Evolutionary conservation across 30 jellyfish, hydroid and myxozoan genomes (phyloP).

Genomic region (Hydractinia echinata): DNA sequence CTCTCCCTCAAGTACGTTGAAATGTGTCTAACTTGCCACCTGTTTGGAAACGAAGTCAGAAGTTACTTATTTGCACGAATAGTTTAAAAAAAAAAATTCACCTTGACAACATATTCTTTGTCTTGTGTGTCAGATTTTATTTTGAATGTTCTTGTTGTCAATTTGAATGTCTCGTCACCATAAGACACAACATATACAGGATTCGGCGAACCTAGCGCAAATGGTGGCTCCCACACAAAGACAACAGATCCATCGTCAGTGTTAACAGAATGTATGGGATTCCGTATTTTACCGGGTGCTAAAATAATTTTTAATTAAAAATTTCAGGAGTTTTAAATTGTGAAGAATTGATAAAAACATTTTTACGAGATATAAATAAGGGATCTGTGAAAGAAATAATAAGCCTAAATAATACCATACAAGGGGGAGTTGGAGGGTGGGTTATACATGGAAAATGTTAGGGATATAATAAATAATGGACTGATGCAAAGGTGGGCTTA

Average conservation of each 20-base stretch:
- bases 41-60: too few relatives aligned
- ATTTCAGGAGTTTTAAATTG: background rate
- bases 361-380: background rate
- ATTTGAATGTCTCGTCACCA: conserved; percentile 28
- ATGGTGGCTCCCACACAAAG: conserved; percentile 61
- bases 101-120: conserved; percentile 36
- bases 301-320: background rate
- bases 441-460: too few relatives aligned
- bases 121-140: conserved; percentile 34
- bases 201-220: conserved; percentile 38
- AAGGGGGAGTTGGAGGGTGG: too few relatives aligned
- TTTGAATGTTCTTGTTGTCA: background rate
- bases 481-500: too few relatives aligned
- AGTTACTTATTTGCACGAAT: background rate
- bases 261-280: conserved; percentile 9
- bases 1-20: too few relatives aligned
- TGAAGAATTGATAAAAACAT: background rate
- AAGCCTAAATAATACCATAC: too few relatives aligned
- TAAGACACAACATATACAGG: conserved; percentile 34
- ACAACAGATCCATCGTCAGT: conserved; percentile 53
- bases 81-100: background rate
- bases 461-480: too few relatives aligned
- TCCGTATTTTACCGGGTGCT: conserved; percentile 54
- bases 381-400: background rate
- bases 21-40: too few relatives aligned